phyloP scores from a whole-genome alignment of 2,797 vertebrate species.

The Gymnothorax reevesii region DNA sequence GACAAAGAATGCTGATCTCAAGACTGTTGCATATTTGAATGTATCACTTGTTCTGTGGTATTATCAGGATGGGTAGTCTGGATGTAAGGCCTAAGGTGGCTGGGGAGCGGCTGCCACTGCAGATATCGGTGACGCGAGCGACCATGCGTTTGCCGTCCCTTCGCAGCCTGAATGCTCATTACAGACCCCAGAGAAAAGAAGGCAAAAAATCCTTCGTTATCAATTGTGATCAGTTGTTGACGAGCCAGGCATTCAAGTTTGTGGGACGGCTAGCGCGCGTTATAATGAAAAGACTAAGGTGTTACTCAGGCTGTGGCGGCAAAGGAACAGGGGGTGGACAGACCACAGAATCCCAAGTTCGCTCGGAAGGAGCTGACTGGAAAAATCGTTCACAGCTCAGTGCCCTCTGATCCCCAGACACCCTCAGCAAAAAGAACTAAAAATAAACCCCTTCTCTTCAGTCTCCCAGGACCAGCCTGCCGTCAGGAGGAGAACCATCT shows the following conservation, averaged over 20 bases:
- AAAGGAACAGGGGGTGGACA: slow-evolving; percentile 48
- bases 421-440: slow-evolving; percentile 53
- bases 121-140: not conserved
- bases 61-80: not conserved
- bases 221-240: slow-evolving; percentile 36
- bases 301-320: slow-evolving; percentile 44
- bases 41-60: not conserved
- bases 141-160: not conserved
- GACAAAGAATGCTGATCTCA: not conserved
- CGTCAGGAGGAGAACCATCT: slow-evolving; percentile 50
- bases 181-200: not conserved
- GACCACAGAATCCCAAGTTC: slow-evolving; percentile 51
- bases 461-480: slow-evolving; percentile 49
- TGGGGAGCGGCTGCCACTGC: not conserved
- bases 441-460: slow-evolving; percentile 56
- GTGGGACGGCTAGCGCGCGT: slow-evolving; percentile 27
- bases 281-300: slow-evolving; percentile 47
- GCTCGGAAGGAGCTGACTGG: slow-evolving; percentile 49
- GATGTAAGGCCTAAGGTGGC: not conserved
- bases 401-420: slow-evolving; percentile 54
- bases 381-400: slow-evolving; percentile 59
- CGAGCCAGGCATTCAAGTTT: slow-evolving; percentile 22
- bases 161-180: not conserved
- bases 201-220: slow-evolving; percentile 25
- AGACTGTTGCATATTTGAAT: slow-evolving; percentile 6